Percentiles rank a stretch among this genome's conserved stretches.
These are phyloP conservation scores for Epinotia bilunana DNA, from an alignment of 2,888 invertebrate genomes.

Conservation along the genomic window DNA sequence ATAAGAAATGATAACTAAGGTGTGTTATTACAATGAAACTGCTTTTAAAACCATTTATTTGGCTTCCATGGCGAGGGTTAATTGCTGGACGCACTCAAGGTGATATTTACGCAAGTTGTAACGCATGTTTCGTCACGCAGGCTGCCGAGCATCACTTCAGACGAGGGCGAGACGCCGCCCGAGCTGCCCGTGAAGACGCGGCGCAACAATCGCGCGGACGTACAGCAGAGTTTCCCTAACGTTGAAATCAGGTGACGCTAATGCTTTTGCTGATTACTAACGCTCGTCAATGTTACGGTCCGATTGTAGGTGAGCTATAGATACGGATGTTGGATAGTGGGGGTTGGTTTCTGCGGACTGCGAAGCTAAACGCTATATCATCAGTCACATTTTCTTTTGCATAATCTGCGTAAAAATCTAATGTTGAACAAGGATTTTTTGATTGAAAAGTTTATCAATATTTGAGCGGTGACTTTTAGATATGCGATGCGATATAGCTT, in stretches of 20 bases:
- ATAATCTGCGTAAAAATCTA: too few species aligned
- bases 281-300: too few species aligned
- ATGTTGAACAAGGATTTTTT: too few species aligned
- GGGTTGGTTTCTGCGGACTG: too few species aligned
- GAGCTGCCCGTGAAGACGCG: constrained; percentile 85
- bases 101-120: constrained; percentile 26
- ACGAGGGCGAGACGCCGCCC: constrained; percentile 83
- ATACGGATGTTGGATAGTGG: too few species aligned
- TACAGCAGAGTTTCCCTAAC: constrained; percentile 77
- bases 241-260: constrained; percentile 72
- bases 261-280: too few species aligned
- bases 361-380: too few species aligned
- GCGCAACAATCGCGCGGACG: constrained; percentile 77
- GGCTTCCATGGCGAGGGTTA: constrained; percentile 18
- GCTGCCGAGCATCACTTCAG: constrained; percentile 77
- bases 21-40: constrained; percentile 13
- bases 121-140: constrained; percentile 50
- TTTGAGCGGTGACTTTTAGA: too few species aligned
- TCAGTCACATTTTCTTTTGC: too few species aligned
- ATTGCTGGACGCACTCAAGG: constrained; percentile 5
- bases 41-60: constrained; percentile 16
- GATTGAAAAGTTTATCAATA: too few species aligned
- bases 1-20: background rate
- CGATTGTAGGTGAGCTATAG: too few species aligned
- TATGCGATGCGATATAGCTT: too few species aligned